phyloP scores from a whole-genome alignment of 2,113 vertebrate species.

The Ictidomys tridecemlineatus region DNA sequence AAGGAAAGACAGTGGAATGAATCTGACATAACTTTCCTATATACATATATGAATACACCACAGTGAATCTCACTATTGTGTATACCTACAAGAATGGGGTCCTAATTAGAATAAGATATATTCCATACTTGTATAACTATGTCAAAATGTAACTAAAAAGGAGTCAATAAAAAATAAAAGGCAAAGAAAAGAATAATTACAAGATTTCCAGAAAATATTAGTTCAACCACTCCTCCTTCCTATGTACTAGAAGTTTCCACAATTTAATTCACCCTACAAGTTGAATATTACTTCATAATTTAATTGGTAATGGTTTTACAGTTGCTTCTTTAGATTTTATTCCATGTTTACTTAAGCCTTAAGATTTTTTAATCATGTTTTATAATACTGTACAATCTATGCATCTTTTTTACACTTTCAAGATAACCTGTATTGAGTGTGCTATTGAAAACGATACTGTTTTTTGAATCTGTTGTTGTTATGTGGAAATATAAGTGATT shows the following conservation, averaged over 20 bases:
- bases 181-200: not conserved
- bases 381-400: not conserved
- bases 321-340: not conserved
- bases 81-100: too few species aligned
- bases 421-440: not conserved
- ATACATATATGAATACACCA: too few species aligned
- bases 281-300: not conserved
- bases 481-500: not conserved
- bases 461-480: not conserved
- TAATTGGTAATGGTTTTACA: not conserved
- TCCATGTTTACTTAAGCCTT: not conserved
- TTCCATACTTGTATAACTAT: too few species aligned
- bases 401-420: not conserved
- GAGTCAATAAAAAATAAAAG: too few species aligned
- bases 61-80: too few species aligned
- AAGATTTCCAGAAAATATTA: not conserved
- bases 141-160: too few species aligned
- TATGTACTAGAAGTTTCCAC: not conserved
- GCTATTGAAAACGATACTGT: not conserved
- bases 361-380: not conserved
- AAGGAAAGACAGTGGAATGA: too few species aligned
- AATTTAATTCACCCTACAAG: not conserved
- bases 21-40: too few species aligned
- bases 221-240: not conserved
- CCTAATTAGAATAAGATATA: too few species aligned